Conservation (phyloP, 1,140 invertebrate species). For the Delia radicum region DNA sequence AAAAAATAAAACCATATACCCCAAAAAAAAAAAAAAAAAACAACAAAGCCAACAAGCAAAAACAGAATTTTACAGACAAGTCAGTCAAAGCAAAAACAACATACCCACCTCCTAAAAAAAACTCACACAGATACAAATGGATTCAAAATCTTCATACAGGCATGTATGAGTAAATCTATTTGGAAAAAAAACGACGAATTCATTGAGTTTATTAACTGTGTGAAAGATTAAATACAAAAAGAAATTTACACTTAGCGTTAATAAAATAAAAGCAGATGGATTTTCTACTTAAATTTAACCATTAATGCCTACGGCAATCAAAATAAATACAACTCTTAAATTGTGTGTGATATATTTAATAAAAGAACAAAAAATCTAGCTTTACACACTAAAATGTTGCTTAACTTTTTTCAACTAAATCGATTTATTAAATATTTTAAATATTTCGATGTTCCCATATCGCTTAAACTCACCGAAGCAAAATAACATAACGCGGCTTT, state of each 20-base stretch:
- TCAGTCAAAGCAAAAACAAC: conserved; percentile 21
- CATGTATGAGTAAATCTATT: not conserved
- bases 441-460: too few species aligned
- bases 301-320: not conserved
- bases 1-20: not conserved
- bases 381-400: too few species aligned
- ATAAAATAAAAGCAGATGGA: not conserved
- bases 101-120: not conserved
- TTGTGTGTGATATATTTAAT: too few species aligned
- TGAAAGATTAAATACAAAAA: conserved; percentile 30
- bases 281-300: not conserved
- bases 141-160: not conserved
- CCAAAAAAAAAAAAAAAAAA: not conserved
- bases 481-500: too few species aligned
- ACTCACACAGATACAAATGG: not conserved
- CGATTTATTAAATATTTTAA: too few species aligned
- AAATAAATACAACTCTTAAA: too few species aligned
- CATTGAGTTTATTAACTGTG: conserved; percentile 32
- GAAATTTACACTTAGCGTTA: too few species aligned
- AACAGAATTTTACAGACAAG: conserved; percentile 1
- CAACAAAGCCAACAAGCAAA: not conserved
- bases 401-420: too few species aligned
- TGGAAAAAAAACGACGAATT: conserved; percentile 14
- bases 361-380: too few species aligned
- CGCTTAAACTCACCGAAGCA: too few species aligned